Conservation (phyloP, 2,888 invertebrate species). For the Myopa tessellatipennis region DNA sequence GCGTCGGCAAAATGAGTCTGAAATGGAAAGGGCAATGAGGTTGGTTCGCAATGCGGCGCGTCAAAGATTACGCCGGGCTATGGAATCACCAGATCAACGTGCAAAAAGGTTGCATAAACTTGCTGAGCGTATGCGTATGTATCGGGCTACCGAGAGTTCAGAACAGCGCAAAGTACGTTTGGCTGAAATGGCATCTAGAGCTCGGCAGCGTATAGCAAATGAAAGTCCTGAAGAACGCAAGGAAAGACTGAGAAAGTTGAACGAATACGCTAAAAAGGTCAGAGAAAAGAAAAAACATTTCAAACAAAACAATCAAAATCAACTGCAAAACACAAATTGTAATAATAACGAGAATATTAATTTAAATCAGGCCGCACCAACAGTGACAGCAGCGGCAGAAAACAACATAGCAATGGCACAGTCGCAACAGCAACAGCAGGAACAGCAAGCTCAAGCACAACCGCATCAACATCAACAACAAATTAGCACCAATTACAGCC, state of each 20-base stretch:
- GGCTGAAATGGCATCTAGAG: slow-evolving; percentile 66
- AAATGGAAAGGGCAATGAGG: slow-evolving; percentile 67
- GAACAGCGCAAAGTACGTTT: slow-evolving; percentile 67
- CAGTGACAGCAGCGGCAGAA: slow-evolving; percentile 46
- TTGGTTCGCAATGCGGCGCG: slow-evolving; percentile 67
- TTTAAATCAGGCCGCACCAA: slow-evolving; percentile 63
- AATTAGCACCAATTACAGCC: slow-evolving; percentile 31
- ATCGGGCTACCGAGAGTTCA: slow-evolving; percentile 65
- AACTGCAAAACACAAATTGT: slow-evolving; percentile 59
- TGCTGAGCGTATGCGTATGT: slow-evolving; percentile 67
- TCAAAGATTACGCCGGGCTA: slow-evolving; percentile 66
- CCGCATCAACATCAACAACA: slow-evolving; percentile 47
- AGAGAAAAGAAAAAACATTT: slow-evolving; percentile 67
- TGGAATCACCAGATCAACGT: slow-evolving; percentile 67
- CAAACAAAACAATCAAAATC: slow-evolving; percentile 59
- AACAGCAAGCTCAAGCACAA: slow-evolving; percentile 47
- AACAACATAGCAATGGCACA: slow-evolving; percentile 40
- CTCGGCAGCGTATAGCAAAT: slow-evolving; percentile 65
- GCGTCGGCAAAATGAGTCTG: slow-evolving; percentile 66
- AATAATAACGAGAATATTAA: slow-evolving; percentile 64
- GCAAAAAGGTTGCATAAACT: slow-evolving; percentile 63
- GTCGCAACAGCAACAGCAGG: slow-evolving; percentile 49
- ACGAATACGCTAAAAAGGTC: slow-evolving; percentile 69
- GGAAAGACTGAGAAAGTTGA: slow-evolving; percentile 68
- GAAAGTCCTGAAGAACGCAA: slow-evolving; percentile 66